Base-by-base conservation (phyloP, 2,888 invertebrate species). In the Patella depressa region DNA sequence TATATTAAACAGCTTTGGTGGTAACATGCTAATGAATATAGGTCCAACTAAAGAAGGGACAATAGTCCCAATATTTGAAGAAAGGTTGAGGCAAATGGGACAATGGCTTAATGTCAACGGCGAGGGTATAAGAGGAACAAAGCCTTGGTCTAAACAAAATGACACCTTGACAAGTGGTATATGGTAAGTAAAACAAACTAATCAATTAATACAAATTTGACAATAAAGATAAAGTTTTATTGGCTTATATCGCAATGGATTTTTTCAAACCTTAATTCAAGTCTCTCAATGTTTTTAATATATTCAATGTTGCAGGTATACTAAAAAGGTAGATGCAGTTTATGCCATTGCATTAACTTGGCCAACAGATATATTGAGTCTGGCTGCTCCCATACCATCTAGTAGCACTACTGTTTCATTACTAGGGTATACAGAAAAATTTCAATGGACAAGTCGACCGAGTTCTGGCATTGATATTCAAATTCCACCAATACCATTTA, bases 31-130 rank as follows among this genome's bases (percentile, higher is more conserved):
- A 15, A 94, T 96, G 88, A 97, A 97, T 88, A 93, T 97, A 3
- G 97, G 97, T 0, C 97, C 97, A 29, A 96, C 96, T 0, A 95
- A 95, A 88, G 96, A 96, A 85, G 97, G 97, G 9, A 94, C 94
- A 12, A 97, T 98, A 83, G 91, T 93, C 5, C 95, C 96, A 0
- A 95, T 97, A 88, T 97, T 95, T 91, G 95, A 97, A 92, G 96
- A 97, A 89, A 93, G 97, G 69, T 92, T 97, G 0, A 91, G 94
- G 14, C 93, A 94, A 83, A 93, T 97, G 83, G 97, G 97, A 2
- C 75, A 86, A n/a, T 98, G 97, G 97, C 92, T 98, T 17, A 88
- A 91, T 3, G 91, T 94, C 17, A 97, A 97, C 86, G 97, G 97
- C 0, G 96, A 96, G 88, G 96, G 96, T 0, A 96, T 98, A 84